phyloP scores from a whole-genome alignment of 2,113 vertebrate species.

The Rhinopomastus cyanomelas region DNA sequence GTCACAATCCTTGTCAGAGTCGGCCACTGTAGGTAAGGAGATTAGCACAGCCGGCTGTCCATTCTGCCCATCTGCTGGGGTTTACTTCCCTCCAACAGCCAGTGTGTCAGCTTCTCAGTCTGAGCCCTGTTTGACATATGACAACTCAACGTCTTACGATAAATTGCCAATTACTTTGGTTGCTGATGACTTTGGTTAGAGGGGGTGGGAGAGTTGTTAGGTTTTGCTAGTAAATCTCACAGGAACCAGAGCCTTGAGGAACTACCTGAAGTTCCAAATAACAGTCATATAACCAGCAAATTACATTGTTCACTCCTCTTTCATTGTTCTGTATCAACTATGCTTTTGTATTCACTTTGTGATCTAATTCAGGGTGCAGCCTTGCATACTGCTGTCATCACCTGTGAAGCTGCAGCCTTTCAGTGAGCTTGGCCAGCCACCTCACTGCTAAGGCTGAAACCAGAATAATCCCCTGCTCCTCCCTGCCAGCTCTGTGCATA shows the following conservation, averaged over 20 bases:
- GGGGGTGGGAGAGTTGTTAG: not conserved
- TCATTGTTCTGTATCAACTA: not conserved
- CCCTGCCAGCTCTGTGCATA: not conserved
- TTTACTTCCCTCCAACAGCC: not conserved
- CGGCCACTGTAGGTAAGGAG: not conserved
- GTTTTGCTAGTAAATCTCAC: not conserved
- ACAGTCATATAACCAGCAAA: not conserved
- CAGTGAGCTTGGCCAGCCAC: not conserved
- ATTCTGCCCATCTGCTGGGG: not conserved
- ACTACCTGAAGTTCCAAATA: not conserved
- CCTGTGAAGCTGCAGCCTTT: not conserved
- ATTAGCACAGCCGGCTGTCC: not conserved
- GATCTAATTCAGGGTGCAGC: not conserved
- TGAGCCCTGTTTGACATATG: fast-evolving
- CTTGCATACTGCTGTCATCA: not conserved
- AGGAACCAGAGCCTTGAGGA: not conserved
- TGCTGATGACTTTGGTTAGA: too few species aligned
- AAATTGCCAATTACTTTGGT: not conserved
- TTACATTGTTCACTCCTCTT: not conserved
- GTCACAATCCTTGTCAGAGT: fast-evolving
- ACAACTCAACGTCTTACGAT: not conserved
- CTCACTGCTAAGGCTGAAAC: not conserved
- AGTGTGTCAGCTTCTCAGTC: not conserved
- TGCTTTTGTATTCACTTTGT: not conserved
- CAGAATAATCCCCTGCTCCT: not conserved